Evolutionary conservation across 1,140 invertebrate genomes (phyloP), one percentile per base, ranked within the genome.

Genomic region (Mya arenaria): DNA sequence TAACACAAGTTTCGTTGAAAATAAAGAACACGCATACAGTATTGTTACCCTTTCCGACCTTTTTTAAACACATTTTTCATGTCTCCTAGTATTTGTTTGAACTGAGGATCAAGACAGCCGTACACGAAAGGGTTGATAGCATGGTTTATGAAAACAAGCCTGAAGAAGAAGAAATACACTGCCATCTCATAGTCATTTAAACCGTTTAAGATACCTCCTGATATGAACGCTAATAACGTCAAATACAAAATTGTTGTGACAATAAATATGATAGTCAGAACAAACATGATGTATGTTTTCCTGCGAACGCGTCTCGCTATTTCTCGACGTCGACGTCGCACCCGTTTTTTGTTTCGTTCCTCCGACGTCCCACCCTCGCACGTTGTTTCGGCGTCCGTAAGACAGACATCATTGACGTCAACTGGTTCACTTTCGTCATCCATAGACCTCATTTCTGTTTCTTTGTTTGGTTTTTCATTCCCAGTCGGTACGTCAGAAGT

Each of bases 61-160:
- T n/a, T n/a, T n/a, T n/a, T n/a, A n/a, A n/a, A n/a, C n/a, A n/a
- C n/a, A 4, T 56, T 44, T 41, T 25, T 4, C 30, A 25, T 72
- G 25, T 60, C 48, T 74, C 0, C 25, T 56, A 73, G 41, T 19
- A 41, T 36, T 25, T 73, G 39, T 32, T 34, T 73, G 34, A 75
- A 75, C 28, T 39, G 28, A 4, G 58, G 28, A 56, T 78, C 74
- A 23, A 78, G 32, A 48, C 65, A 13, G 0, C 62, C 74, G 23
- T 78, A 78, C 0, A 78, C 63, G 15, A 66, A n/a, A n/a, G 74
- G 74, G 23, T 78, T 78, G n/a, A 78, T 78, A 17, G 58, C 74
- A 30, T 78, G 74, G 39, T 78, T 65, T 6, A 78, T 62, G 56
- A 78, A 78, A 23, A 55, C 52, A 0, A 78, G 39, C 8, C 75